Evolutionary conservation across 2,113 vertebrate species (phyloP), one percentile per base, ranked within the genome.

Genomic region (Pogonocichla stellata): DNA sequence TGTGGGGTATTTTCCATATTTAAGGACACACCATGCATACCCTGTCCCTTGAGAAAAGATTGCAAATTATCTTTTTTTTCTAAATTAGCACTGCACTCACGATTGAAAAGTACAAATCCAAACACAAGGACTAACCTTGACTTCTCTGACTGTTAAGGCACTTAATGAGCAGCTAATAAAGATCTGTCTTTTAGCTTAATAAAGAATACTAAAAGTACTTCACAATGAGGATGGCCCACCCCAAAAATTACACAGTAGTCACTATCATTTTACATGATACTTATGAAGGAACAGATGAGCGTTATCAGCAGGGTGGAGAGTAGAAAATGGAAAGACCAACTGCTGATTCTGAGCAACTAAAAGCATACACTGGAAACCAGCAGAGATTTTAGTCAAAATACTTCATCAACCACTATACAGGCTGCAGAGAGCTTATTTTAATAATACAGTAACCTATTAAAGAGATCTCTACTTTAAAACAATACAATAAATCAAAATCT

Each of bases 31-130:
- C 3, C 7, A 6, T 19, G 14, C 10, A 24, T 22, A 53, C 15
- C 31, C 22, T 48, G 31, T 4, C 12, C 18, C 5, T 5, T 1
- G 0, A 31, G 58, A 45, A 38, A 19, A 1, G 10, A 61, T 3
- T 62, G 19, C 6, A 43, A 61, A 43, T 24, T 33, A 22, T 20
- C 7, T 47, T 64, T 42, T 78, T 73, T 24, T 23, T 9, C 14
- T 48, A 24, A 70, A 45, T 4, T 14, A 4, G 12, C 20, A 67
- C 50, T 45, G 15, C 25, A 74, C 6, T 58, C 20, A 34, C 10
- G 80, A 26, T 54, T 74, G 26, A 74, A 31, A 91, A 66, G 34
- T 28, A 78, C 5, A 65, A 86, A 80, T 53, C 23, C 70, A 83
- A 65, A 86, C 34, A n/a, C 9, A 64, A 83, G 74, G 22, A 47